Evolutionary conservation across 2,113 vertebrate species (phyloP).

Genomic region (Lathamus discolor): DNA sequence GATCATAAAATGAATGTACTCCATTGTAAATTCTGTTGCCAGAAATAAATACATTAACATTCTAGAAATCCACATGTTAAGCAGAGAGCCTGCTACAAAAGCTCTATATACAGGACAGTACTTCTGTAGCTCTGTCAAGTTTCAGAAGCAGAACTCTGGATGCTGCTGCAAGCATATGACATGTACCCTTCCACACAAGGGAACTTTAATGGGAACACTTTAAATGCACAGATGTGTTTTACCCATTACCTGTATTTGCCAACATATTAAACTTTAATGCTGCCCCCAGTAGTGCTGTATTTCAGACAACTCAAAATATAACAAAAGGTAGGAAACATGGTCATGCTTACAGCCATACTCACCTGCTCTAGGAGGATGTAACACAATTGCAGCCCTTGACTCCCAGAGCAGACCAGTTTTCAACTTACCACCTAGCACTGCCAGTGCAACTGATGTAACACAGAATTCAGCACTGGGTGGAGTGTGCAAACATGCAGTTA

Average conservation of each 20-base stretch:
- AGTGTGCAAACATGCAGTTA: accelerated
- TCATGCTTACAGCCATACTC: background rate
- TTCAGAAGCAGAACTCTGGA: background rate
- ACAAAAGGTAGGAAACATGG: background rate
- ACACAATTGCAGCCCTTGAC: background rate
- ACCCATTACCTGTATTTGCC: background rate
- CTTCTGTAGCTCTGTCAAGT: background rate
- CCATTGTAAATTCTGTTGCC: background rate
- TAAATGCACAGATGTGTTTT: background rate
- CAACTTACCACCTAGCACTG: background rate
- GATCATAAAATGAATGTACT: background rate
- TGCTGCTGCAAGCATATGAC: background rate
- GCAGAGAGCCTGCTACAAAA: background rate
- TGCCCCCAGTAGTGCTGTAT: accelerated
- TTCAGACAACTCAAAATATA: background rate
- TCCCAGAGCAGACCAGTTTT: background rate
- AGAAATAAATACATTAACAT: background rate
- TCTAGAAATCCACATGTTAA: background rate
- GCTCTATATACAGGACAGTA: background rate
- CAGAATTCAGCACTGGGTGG: background rate
- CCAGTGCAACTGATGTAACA: accelerated
- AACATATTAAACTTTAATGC: background rate
- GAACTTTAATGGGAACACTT: background rate
- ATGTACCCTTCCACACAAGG: background rate
- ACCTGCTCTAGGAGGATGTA: background rate